Evolutionary conservation across 2,113 vertebrate species (phyloP), one percentile per base, ranked within the genome.

Genomic region (Podarcis muralis): DNA sequence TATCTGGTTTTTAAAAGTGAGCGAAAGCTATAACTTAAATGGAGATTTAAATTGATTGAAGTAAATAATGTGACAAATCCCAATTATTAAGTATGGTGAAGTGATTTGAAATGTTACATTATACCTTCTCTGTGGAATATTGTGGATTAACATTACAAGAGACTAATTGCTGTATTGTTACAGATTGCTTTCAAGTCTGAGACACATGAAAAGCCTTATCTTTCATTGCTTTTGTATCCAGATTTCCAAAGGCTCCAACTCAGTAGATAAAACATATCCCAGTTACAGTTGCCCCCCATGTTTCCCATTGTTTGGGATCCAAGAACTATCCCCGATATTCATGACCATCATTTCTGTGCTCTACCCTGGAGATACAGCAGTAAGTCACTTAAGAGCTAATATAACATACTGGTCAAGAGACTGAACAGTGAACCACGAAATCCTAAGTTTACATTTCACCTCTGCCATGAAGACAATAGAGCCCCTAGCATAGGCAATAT

Each of bases 41-140:
- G 43, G 1, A 0, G 1, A 53, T 9, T 32, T 48, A 75, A 88
- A 83, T 48, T 48, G 57, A 83, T 9, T 83, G 57, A 83, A 68
- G 59, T 68, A 78, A 86, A 86, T 84, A 72, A 72, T 78, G 75
- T 79, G 62, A 86, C 75, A 86, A 79, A 83, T 83, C 87, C 71
- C 68, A 27, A 1, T 0, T 6, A 68, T 78, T 57, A 23, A 1
- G 13, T 74, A 0, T 8, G 5, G 11, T 59, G 85, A 80, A 77
- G 0, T 23, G 59, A 9, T 0, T 74, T 62, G 83, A 35, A 78
- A 18, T 23, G 6, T 27, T 85, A 53, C 75, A 86, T 78, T 79
- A 85, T 68, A 68, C 23, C 53, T 81, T 87, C 78, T 87, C 78
- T 87, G 86, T 78, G 62, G 59, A 86, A 65, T 79, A 86, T 78